Evolutionary conservation across 2,888 invertebrate species (phyloP).

Genomic region (Trichopria drosophilae): DNA sequence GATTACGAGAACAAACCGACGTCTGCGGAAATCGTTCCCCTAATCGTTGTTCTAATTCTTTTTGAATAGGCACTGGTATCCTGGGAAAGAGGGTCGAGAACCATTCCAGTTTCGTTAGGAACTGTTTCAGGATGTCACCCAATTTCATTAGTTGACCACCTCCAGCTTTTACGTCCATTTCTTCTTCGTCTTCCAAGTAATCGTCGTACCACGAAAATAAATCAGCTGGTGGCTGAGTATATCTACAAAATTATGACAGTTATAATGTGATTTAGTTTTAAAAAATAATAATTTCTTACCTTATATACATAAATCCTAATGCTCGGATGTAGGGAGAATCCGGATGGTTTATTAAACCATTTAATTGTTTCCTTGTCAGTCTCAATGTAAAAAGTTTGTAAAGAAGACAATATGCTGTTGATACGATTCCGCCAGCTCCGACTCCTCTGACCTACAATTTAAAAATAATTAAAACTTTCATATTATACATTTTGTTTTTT

Average conservation of each 20-base stretch:
- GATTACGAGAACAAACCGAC: slow-evolving; percentile 55
- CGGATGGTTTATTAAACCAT: slow-evolving; percentile 89
- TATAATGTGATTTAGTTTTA: not conserved
- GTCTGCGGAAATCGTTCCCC: slow-evolving; percentile 65
- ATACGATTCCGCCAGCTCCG: slow-evolving; percentile 98
- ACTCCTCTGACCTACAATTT: slow-evolving; percentile 94
- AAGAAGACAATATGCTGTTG: slow-evolving; percentile 98
- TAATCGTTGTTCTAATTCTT: slow-evolving; percentile 81
- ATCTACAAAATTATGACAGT: slow-evolving; percentile 73
- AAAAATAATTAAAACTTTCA: no score
- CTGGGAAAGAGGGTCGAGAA: slow-evolving; percentile 97
- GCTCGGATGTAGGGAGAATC: slow-evolving; percentile 98
- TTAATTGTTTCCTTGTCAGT: slow-evolving; percentile 96
- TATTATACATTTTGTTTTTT: no score
- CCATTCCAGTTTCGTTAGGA: slow-evolving; percentile 96
- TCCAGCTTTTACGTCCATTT: slow-evolving; percentile 96
- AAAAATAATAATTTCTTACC: slow-evolving; percentile 57
- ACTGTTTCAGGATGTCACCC: slow-evolving; percentile 89
- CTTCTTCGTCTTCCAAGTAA: slow-evolving; percentile 95
- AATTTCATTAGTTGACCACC: slow-evolving; percentile 92
- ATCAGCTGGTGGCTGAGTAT: slow-evolving; percentile 94
- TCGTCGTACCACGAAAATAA: slow-evolving; percentile 96
- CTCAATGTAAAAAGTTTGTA: slow-evolving; percentile 96
- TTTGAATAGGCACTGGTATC: slow-evolving; percentile 97
- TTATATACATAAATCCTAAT: slow-evolving; percentile 81